A percentile compares a stretch with the other conserved stretches of the same genome.
These are phyloP conservation scores for Anguilla pacifica DNA, from an alignment of 2,797 vertebrate genomes.

Conservation along the genomic window DNA sequence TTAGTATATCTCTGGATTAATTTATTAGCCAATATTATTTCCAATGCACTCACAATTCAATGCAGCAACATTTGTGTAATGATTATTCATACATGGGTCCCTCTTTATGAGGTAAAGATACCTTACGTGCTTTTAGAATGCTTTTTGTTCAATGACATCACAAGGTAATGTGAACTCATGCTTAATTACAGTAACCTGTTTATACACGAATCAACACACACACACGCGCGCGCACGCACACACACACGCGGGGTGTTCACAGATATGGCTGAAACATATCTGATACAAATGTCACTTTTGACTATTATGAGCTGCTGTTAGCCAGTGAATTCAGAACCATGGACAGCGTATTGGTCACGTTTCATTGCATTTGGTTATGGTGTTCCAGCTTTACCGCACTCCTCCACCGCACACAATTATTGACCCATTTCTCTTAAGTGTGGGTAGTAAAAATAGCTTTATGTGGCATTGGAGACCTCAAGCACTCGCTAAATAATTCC, in stretches of 20 bases:
- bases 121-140: neutral
- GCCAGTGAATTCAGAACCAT: conserved; percentile 49
- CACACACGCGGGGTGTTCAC: too few species aligned
- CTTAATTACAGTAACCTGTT: neutral
- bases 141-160: neutral
- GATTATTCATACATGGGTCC: neutral
- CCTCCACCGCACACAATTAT: neutral
- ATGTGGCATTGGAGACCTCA: neutral
- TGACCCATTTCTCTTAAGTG: conserved; percentile 11
- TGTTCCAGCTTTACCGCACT: neutral
- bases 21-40: neutral
- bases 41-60: neutral
- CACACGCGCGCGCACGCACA: neutral
- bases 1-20: neutral
- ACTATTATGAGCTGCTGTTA: neutral
- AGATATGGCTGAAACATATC: neutral
- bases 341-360: conserved; percentile 38
- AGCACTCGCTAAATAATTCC: neutral
- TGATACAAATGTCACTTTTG: neutral
- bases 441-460: neutral
- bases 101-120: neutral
- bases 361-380: neutral
- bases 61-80: neutral
- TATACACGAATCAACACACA: neutral
- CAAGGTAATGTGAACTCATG: neutral